Conservation (phyloP, 2,888 invertebrate species). For the Netelia melanura region DNA sequence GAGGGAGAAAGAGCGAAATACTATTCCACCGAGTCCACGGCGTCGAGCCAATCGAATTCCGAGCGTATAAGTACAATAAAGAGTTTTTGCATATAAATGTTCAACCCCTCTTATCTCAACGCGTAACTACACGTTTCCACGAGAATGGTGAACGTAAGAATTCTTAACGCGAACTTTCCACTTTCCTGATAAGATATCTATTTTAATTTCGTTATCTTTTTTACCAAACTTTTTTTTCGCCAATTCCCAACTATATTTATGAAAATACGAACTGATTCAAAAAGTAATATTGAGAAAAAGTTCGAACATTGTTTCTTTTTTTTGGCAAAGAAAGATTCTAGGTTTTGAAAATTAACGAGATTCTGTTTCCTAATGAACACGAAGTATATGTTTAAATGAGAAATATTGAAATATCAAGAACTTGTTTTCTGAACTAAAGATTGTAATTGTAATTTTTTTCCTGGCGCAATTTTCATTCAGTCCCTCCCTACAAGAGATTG, state of each 20-base stretch:
- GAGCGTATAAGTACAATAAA: conserved; percentile 40
- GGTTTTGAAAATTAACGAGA: no score
- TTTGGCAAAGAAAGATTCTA: no score
- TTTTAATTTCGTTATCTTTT: conserved; percentile 1
- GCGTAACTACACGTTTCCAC: background rate
- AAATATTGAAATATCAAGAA: background rate
- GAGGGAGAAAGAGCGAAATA: conserved; percentile 9
- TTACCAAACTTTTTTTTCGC: background rate
- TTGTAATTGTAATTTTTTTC: background rate
- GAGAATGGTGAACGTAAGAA: background rate
- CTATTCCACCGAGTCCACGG: conserved; percentile 14
- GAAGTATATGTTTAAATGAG: no score
- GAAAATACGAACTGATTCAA: background rate
- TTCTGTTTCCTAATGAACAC: no score
- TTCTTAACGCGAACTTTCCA: background rate
- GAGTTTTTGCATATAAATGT: conserved; percentile 33
- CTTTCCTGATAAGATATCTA: background rate
- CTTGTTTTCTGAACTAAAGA: background rate
- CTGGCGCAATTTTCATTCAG: background rate
- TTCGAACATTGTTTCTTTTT: background rate
- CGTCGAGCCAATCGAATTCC: conserved; percentile 52
- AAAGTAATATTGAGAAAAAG: background rate
- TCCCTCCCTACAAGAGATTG: conserved; percentile 1
- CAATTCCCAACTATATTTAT: background rate
- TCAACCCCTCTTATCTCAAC: conserved; percentile 27